Percentiles rank a stretch among this genome's conserved stretches.
phyloP scores from a whole-genome alignment of 2,113 vertebrate species.

The Tupaia chinensis region DNA sequence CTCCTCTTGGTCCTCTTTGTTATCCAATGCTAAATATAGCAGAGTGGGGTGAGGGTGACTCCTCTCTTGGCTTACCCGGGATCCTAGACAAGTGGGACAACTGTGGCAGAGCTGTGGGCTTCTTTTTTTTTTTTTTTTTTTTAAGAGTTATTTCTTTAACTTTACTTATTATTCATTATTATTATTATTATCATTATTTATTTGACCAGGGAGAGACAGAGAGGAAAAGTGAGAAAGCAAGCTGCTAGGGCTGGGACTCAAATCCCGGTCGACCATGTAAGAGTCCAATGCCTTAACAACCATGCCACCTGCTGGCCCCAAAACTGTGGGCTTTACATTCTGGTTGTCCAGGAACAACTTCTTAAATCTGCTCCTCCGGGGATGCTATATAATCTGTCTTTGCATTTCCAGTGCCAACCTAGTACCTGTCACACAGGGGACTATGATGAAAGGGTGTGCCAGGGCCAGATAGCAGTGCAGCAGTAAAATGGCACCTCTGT shows the following conservation, averaged over 20 bases:
- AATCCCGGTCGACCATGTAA: too few species aligned
- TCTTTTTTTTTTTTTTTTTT: too few species aligned
- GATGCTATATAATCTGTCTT: background rate
- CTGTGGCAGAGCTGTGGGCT: background rate
- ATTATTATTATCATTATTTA: too few species aligned
- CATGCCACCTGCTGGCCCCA: too few species aligned
- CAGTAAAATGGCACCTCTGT: too few species aligned
- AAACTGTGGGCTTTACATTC: background rate
- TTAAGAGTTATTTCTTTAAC: too few species aligned
- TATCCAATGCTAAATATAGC: background rate
- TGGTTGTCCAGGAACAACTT: background rate
- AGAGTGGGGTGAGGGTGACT: background rate
- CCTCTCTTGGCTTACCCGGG: background rate
- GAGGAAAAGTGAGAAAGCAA: too few species aligned
- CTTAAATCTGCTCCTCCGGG: background rate
- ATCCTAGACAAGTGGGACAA: background rate
- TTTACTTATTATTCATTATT: too few species aligned
- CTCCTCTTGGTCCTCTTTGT: background rate
- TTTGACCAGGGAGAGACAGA: too few species aligned
- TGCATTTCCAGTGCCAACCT: background rate
- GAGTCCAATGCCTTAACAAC: too few species aligned
- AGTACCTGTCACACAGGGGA: background rate
- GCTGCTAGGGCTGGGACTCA: too few species aligned
- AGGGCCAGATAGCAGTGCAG: too few species aligned
- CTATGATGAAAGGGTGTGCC: background rate